Conservation (phyloP, 23 tunicate genomes). For the Aplidium turbinatum region DNA sequence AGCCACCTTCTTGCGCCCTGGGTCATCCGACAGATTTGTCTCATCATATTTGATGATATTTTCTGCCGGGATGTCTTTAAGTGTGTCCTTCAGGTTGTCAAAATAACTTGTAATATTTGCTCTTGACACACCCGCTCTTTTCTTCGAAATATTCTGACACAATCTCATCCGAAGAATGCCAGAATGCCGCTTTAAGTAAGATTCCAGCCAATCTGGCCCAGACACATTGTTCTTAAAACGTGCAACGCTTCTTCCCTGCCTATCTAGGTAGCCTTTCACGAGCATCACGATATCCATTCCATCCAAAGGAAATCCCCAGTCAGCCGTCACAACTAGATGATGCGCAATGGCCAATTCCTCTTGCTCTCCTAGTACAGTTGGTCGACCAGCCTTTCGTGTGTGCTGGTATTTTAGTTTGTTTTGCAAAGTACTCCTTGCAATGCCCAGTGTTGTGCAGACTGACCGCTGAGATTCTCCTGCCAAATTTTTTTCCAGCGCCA, state of each 20-base stretch:
- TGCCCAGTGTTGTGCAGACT: not conserved
- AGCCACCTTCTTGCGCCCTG: conserved; percentile 15
- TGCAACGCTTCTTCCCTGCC: conserved; percentile 3
- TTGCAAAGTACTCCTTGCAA: conserved; percentile 1
- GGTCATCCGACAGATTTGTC: conserved; percentile 31
- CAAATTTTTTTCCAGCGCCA: not conserved
- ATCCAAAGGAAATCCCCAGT: conserved; percentile 1
- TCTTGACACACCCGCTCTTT: not conserved
- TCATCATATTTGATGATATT: conserved; percentile 28
- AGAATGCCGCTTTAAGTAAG: not conserved
- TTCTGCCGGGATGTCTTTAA: conserved; percentile 5
- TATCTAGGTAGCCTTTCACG: conserved; percentile 1
- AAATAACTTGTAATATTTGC: not conserved
- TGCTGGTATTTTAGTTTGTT: not conserved
- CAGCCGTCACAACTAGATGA: not conserved
- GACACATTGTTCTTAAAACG: not conserved
- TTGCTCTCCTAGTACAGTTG: not conserved
- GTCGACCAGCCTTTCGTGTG: not conserved
- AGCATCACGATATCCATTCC: conserved; percentile 3
- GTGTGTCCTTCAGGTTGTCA: not conserved
- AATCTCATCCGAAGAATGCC: not conserved
- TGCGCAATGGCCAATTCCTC: conserved; percentile 8
- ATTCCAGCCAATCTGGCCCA: not conserved
- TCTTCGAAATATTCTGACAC: not conserved
- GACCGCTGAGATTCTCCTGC: conserved; percentile 14